Percentiles rank a stretch among this genome's conserved stretches.
phyloP scores from a whole-genome alignment of 2,888 invertebrate genomes.

The Drosophila neotestacea region DNA sequence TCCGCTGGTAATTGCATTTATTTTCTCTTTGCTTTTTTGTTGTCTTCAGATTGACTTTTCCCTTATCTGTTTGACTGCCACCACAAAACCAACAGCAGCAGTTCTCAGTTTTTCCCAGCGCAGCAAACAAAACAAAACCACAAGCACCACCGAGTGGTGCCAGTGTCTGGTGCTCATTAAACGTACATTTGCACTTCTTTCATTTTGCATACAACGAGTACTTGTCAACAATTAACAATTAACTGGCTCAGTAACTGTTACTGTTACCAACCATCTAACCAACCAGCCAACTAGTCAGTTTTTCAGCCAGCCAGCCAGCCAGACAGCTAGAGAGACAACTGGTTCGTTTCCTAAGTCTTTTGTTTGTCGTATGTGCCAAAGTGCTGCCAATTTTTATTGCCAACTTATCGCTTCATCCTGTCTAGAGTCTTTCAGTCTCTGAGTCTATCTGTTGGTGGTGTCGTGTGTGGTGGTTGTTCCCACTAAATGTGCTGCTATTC shows the following conservation, averaged over 20 bases:
- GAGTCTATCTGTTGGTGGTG: slow-evolving; percentile 23
- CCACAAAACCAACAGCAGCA: slow-evolving; percentile 18
- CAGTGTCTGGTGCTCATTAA: slow-evolving; percentile 60
- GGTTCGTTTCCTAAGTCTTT: slow-evolving; percentile 67
- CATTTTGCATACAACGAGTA: slow-evolving; percentile 63
- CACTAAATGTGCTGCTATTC: slow-evolving; percentile 60
- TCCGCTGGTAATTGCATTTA: slow-evolving; percentile 14
- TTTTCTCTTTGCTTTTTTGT: slow-evolving; percentile 40
- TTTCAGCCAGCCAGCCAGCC: neutral
- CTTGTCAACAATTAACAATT: slow-evolving; percentile 77
- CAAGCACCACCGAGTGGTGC: slow-evolving; percentile 26
- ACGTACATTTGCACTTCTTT: slow-evolving; percentile 72
- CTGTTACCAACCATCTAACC: slow-evolving; percentile 14
- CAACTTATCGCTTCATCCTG: slow-evolving; percentile 76
- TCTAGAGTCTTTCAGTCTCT: slow-evolving; percentile 25
- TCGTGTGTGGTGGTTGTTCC: slow-evolving; percentile 64
- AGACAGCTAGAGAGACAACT: slow-evolving; percentile 14
- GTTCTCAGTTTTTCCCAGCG: slow-evolving; percentile 6
- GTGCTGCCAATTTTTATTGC: slow-evolving; percentile 78
- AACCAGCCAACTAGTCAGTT: neutral
- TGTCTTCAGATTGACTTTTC: slow-evolving; percentile 25
- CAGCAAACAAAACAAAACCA: slow-evolving; percentile 20
- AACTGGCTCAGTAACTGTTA: slow-evolving; percentile 62
- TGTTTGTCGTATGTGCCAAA: slow-evolving; percentile 73
- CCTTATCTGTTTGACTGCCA: slow-evolving; percentile 22